Conservation (phyloP, 2,888 invertebrate genomes). For the Apamea anceps region DNA sequence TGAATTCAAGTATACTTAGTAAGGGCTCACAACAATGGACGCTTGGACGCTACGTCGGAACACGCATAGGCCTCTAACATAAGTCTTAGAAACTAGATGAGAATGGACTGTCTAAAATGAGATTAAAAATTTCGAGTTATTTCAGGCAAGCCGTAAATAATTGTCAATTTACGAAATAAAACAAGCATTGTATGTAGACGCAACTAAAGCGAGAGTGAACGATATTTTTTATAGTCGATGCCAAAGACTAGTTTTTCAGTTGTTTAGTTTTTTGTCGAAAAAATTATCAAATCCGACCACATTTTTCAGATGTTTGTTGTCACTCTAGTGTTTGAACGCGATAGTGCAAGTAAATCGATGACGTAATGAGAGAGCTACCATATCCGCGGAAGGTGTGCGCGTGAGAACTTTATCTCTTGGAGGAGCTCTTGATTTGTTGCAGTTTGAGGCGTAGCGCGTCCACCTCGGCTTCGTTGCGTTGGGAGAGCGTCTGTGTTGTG, state of each 20-base stretch:
- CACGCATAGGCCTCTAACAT: constrained; percentile 72
- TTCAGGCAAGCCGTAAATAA: constrained; percentile 42
- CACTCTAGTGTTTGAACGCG: constrained; percentile 36
- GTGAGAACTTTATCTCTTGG: constrained; percentile 85
- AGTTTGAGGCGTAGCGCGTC: constrained; percentile 88
- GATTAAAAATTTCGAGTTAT: constrained; percentile 62
- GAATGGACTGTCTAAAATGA: constrained; percentile 66
- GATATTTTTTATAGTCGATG: constrained; percentile 25
- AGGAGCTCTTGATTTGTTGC: constrained; percentile 89
- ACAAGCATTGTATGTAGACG: constrained; percentile 44
- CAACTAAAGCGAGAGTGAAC: constrained; percentile 34
- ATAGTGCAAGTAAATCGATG: constrained; percentile 56
- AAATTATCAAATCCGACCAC: constrained; percentile 13
- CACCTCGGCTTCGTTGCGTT: constrained; percentile 86
- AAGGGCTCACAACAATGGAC: constrained; percentile 72
- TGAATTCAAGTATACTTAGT: constrained; percentile 59
- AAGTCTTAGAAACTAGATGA: constrained; percentile 74
- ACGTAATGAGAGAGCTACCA: constrained; percentile 77
- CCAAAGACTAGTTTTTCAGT: not conserved
- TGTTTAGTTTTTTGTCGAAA: constrained; percentile 25
- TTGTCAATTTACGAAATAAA: constrained; percentile 38
- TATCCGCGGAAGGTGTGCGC: constrained; percentile 65
- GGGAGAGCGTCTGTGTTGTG: constrained; percentile 81
- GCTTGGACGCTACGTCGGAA: constrained; percentile 73
- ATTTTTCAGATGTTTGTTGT: constrained; percentile 9